phyloP scores from a whole-genome alignment of 2,888 invertebrate species.

The Melanchra persicariae region DNA sequence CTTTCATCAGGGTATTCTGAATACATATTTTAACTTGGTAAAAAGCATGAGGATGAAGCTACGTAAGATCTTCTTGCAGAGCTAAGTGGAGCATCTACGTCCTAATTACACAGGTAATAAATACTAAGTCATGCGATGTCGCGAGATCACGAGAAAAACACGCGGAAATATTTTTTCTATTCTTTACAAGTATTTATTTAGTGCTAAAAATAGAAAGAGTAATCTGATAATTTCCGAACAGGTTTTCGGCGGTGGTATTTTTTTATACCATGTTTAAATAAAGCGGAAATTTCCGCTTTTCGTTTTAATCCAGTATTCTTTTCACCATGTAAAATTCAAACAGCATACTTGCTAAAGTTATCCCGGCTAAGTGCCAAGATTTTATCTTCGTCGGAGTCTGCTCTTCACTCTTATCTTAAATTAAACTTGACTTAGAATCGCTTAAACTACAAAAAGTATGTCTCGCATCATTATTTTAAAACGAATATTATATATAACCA shows the following conservation, averaged over 20 bases:
- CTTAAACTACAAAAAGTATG: constrained; percentile 1
- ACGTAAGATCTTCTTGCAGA: constrained; percentile 53
- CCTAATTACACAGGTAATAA: constrained; percentile 58
- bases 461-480: constrained; percentile 2
- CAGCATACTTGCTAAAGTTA: not conserved
- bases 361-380: constrained; percentile 2
- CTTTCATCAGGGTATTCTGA: constrained; percentile 40
- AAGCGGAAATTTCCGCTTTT: not conserved
- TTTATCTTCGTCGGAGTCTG: constrained; percentile 16
- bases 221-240: not conserved
- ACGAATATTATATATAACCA: constrained; percentile 34
- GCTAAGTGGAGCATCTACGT: constrained; percentile 44
- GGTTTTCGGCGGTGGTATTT: not conserved
- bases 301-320: constrained; percentile 11
- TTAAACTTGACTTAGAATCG: not conserved
- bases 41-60: constrained; percentile 36
- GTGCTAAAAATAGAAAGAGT: constrained; percentile 11
- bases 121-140: constrained; percentile 64
- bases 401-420: constrained; percentile 12
- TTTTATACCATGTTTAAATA: not conserved
- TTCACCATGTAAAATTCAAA: constrained; percentile 10
- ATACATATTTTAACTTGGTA: constrained; percentile 47
- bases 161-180: constrained; percentile 40
- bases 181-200: constrained; percentile 9
- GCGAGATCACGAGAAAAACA: constrained; percentile 48